Conservation (phyloP, 2,113 vertebrate species). For the Boleophthalmus pectinirostris region DNA sequence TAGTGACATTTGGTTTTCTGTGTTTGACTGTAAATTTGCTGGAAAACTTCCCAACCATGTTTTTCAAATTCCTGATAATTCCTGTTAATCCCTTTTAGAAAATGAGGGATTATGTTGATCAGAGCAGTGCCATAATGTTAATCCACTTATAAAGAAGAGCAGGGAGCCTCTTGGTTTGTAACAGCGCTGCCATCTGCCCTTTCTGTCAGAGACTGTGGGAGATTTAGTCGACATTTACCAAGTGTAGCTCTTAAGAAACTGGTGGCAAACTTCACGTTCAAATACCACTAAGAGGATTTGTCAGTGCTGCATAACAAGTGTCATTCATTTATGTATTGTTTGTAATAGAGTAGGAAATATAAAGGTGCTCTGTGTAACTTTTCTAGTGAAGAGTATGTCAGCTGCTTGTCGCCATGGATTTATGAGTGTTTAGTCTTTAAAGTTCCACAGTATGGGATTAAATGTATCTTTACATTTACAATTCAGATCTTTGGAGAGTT, state of each 20-base stretch:
- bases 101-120: constrained; percentile 44
- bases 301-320: neutral
- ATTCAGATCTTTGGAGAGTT: no score
- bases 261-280: neutral
- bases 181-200: constrained; percentile 52
- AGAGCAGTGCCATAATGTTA: constrained; percentile 53
- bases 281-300: neutral
- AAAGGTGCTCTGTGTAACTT: no score
- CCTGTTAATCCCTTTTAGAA: constrained; percentile 42
- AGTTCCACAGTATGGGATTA: no score
- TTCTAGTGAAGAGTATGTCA: no score
- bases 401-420: no score
- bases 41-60: neutral
- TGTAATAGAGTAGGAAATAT: neutral
- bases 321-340: neutral
- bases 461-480: no score
- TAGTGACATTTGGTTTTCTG: neutral
- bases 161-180: constrained; percentile 32
- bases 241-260: constrained; percentile 9
- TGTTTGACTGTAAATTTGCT: neutral
- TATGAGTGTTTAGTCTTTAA: no score
- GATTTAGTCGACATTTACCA: constrained; percentile 22
- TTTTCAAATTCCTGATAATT: constrained; percentile 39
- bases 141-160: constrained; percentile 53
- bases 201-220: constrained; percentile 32